Conservation (phyloP, 2,888 invertebrate genomes). For the Drosophila setosimentum region DNA sequence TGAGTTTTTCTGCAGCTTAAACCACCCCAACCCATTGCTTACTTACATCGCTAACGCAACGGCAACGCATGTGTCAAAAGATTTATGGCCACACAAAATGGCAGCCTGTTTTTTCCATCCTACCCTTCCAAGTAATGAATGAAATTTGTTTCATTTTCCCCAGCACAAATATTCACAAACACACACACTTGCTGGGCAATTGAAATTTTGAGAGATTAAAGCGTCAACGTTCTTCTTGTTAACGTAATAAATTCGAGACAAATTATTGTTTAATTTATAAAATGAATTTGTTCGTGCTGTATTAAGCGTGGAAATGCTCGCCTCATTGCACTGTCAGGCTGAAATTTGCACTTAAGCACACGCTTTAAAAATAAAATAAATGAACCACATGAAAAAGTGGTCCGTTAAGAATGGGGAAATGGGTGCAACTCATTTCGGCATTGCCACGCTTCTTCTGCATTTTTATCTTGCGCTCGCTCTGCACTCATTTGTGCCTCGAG, state of each 20-base stretch:
- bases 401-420: conserved; percentile 14
- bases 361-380: conserved; percentile 15
- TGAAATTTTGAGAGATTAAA: conserved; percentile 65
- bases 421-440: conserved; percentile 41
- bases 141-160: conserved; percentile 74
- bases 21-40: neutral
- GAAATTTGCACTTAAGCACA: conserved; percentile 50
- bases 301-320: conserved; percentile 12
- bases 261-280: conserved; percentile 67
- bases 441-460: conserved; percentile 21
- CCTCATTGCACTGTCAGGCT: neutral
- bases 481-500: conserved; percentile 52
- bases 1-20: conserved; percentile 5
- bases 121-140: conserved; percentile 59
- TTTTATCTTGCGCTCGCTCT: conserved; percentile 22
- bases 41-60: conserved; percentile 36
- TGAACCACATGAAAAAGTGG: conserved; percentile 26
- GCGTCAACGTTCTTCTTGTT: conserved; percentile 35
- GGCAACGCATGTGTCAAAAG: conserved; percentile 71
- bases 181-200: conserved; percentile 39
- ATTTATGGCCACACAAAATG: conserved; percentile 72
- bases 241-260: conserved; percentile 55
- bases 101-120: conserved; percentile 33
- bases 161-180: conserved; percentile 15
- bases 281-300: conserved; percentile 34